phyloP scores from a whole-genome alignment of 2,888 invertebrate genomes.

The Tenthredo distinguenda region DNA sequence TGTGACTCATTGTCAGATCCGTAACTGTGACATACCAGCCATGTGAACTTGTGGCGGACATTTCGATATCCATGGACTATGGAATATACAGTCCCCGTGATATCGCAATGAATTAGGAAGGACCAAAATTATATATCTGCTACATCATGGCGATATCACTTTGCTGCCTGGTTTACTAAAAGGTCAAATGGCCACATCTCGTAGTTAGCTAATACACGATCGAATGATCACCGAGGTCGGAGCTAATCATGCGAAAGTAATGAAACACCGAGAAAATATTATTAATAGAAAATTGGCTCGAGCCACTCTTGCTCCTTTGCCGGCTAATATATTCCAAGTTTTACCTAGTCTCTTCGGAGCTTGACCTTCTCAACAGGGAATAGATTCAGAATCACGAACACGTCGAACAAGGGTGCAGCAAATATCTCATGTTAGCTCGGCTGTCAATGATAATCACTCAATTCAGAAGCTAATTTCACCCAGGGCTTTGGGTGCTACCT shows the following conservation, averaged over 20 bases:
- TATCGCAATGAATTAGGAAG: too few relatives aligned
- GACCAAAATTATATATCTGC: too few relatives aligned
- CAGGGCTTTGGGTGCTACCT: not conserved
- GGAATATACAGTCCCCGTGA: too few relatives aligned
- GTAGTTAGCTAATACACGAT: conserved; percentile 50
- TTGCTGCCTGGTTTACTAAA: not conserved
- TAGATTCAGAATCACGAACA: conserved; percentile 42
- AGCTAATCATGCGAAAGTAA: conserved; percentile 61
- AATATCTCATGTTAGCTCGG: not conserved
- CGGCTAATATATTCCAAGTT: conserved; percentile 40
- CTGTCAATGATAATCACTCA: conserved; percentile 15
- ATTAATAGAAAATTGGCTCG: conserved; percentile 43
- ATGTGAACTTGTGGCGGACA: too few relatives aligned
- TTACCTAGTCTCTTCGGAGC: not conserved
- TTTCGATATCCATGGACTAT: too few relatives aligned
- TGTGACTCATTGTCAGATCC: too few relatives aligned
- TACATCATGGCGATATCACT: too few relatives aligned
- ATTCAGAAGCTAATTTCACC: not conserved
- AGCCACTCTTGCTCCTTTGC: not conserved
- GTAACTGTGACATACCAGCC: too few relatives aligned
- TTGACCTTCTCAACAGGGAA: not conserved
- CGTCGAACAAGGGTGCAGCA: not conserved
- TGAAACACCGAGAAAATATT: conserved; percentile 26
- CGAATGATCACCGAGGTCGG: conserved; percentile 63
- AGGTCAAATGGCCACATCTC: conserved; percentile 24